Evolutionary conservation across 2,888 invertebrate genomes (phyloP).

Genomic region (Lymantria monacha): DNA sequence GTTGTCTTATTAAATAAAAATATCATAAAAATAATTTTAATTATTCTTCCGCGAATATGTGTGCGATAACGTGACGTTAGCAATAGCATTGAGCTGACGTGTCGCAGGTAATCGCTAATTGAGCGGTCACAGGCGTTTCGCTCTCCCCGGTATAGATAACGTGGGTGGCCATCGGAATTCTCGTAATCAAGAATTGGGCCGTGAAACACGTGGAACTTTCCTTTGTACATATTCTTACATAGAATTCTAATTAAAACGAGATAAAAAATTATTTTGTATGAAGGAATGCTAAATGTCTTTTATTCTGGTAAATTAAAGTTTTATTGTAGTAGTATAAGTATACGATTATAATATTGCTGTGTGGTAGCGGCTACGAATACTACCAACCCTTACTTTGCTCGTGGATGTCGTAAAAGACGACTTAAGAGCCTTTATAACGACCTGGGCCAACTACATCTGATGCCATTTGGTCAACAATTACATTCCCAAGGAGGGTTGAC

Average conservation of each 20-base stretch:
- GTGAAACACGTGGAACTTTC: not conserved
- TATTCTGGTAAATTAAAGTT: not conserved
- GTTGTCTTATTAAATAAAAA: too few relatives aligned
- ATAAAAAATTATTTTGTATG: not conserved
- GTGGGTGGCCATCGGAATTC: constrained; percentile 11
- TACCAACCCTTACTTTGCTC: too few relatives aligned
- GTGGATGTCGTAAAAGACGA: too few relatives aligned
- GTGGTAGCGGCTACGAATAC: too few relatives aligned
- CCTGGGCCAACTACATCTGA: too few relatives aligned
- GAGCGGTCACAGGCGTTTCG: constrained; percentile 10
- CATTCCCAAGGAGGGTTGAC: too few relatives aligned
- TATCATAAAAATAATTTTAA: not conserved
- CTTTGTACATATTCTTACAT: not conserved
- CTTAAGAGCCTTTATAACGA: too few relatives aligned
- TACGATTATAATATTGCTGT: too few relatives aligned
- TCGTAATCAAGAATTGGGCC: constrained; percentile 4
- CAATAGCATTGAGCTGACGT: constrained; percentile 29
- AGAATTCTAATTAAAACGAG: not conserved
- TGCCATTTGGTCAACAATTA: too few relatives aligned
- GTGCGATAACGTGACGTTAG: not conserved
- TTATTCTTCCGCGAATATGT: not conserved
- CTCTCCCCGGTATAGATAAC: constrained; percentile 20
- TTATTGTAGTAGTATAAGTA: not conserved
- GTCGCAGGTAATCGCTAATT: constrained; percentile 20
- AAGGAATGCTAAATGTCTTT: not conserved